Evolutionary conservation across 2,797 vertebrate species (phyloP).

Genomic region (Tauraco hartlaubi): DNA sequence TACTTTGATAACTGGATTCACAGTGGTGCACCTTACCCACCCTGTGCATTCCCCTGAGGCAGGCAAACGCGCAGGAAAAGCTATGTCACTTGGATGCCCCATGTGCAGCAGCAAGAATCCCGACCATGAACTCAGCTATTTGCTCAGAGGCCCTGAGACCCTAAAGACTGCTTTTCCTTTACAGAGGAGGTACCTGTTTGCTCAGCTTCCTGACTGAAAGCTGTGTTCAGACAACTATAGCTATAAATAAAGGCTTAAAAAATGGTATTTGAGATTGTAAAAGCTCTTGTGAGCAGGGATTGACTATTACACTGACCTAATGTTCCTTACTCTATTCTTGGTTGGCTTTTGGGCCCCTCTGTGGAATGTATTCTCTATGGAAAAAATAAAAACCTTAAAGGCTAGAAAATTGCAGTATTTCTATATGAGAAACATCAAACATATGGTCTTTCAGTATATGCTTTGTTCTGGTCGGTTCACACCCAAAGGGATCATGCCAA

Average conservation of each 20-base stretch:
- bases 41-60: accelerated
- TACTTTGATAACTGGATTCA: background rate
- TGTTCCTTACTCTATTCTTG: background rate
- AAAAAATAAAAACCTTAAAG: background rate
- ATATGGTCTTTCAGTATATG: too few species aligned
- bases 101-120: background rate
- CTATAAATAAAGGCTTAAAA: background rate
- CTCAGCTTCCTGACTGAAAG: background rate
- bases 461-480: background rate
- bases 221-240: background rate
- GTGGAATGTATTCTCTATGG: background rate
- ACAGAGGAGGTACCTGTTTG: background rate
- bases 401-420: background rate
- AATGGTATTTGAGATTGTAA: background rate
- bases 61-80: background rate
- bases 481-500: background rate
- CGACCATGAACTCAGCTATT: background rate
- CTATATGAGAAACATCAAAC: background rate
- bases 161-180: background rate
- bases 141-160: background rate
- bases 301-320: background rate
- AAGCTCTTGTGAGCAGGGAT: background rate
- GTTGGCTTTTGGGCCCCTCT: background rate
- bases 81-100: background rate
- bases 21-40: background rate